Evolutionary conservation across 2,797 vertebrate genomes (phyloP).

Genomic region (Lates japonicus): DNA sequence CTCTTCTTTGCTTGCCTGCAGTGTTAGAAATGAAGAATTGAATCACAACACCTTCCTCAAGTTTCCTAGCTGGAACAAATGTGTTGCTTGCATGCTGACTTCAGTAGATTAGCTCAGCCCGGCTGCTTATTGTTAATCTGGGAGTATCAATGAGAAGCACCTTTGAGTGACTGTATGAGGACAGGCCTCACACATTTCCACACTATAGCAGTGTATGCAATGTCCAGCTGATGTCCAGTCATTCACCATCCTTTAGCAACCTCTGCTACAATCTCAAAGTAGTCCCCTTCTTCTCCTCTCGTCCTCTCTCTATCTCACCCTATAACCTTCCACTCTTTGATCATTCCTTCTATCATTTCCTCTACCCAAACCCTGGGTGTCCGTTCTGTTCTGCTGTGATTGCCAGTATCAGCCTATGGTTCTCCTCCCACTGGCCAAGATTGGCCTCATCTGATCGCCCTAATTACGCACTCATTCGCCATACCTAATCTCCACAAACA

Average conservation of each 20-base stretch:
- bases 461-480: conserved; percentile 65
- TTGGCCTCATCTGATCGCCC: conserved; percentile 61
- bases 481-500: conserved; percentile 71
- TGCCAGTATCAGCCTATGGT: conserved; percentile 53
- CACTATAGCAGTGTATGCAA: conserved; percentile 20
- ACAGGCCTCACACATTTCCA: conserved; percentile 33
- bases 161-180: conserved; percentile 18
- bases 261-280: neutral
- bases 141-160: conserved; percentile 20
- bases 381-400: conserved; percentile 53
- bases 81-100: conserved; percentile 16
- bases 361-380: conserved; percentile 13
- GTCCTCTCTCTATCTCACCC: neutral
- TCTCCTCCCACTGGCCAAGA: conserved; percentile 65
- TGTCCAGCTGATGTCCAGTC: conserved; percentile 32
- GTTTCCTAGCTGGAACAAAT: conserved; percentile 30
- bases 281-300: neutral
- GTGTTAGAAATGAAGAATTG: conserved; percentile 23
- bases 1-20: conserved; percentile 22
- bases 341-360: conserved; percentile 24
- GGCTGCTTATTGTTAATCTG: conserved; percentile 37
- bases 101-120: conserved; percentile 18
- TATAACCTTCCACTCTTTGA: conserved; percentile 22
- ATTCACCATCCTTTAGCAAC: neutral
- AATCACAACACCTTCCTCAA: conserved; percentile 31